A percentile compares a stretch with the other conserved stretches of the same genome.
These are phyloP conservation scores for Scolopax rusticola DNA, from an alignment of 2,797 vertebrate species.

Conservation along the genomic window DNA sequence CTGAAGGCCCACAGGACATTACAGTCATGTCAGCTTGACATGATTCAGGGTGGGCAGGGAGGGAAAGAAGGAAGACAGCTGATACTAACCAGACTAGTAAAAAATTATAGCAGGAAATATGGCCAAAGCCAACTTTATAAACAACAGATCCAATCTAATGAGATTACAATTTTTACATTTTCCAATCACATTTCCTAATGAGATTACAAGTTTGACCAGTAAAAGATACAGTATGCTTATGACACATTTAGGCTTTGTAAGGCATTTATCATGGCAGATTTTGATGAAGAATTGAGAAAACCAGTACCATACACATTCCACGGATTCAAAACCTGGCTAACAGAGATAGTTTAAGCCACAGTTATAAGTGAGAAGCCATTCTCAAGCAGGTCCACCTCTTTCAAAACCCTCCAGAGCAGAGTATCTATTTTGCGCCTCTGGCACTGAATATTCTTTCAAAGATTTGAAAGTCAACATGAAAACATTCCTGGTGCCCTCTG, in stretches of 20 bases:
- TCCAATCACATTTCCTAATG: slow-evolving; percentile 53
- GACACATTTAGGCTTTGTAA: background rate
- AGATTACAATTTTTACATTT: slow-evolving; percentile 52
- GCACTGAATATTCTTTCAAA: background rate
- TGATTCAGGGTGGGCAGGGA: background rate
- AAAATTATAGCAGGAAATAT: slow-evolving; percentile 49
- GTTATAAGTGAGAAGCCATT: background rate
- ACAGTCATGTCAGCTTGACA: background rate
- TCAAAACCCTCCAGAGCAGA: background rate
- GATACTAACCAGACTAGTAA: slow-evolving; percentile 50
- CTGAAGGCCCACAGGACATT: background rate
- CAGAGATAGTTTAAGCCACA: background rate
- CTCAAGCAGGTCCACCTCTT: background rate
- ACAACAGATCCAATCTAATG: slow-evolving; percentile 43
- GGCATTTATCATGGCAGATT: background rate
- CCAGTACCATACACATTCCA: background rate
- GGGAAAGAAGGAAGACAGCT: background rate
- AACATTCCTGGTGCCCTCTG: background rate
- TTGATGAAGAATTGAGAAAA: background rate
- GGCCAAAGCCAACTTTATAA: slow-evolving; percentile 18
- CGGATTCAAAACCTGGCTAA: background rate
- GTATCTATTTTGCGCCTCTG: background rate
- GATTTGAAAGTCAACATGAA: background rate
- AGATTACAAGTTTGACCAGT: slow-evolving; percentile 1
- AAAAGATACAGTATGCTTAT: slow-evolving; percentile 6